A percentile compares a stretch with the other conserved stretches of the same genome.
Evolutionary conservation across 1,140 invertebrate species (phyloP).

Genomic region (Drosophila sturtevanti): DNA sequence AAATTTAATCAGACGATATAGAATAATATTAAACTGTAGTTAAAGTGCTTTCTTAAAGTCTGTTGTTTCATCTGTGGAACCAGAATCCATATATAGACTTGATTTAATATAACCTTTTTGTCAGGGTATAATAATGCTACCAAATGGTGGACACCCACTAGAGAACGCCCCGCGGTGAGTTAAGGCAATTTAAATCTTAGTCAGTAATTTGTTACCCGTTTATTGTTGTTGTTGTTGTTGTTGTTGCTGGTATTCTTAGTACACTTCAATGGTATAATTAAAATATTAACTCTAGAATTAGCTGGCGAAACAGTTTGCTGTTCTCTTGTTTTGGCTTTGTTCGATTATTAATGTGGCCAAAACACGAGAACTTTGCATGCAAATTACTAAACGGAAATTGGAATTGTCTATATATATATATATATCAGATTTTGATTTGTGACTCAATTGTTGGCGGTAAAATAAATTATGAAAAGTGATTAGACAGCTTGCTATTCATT

Average conservation of each 20-base stretch:
- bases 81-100: no score
- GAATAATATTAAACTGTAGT: no score
- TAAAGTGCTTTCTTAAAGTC: no score
- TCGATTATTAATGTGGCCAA: constrained; percentile 45
- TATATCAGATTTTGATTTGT: constrained; percentile 6
- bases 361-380: constrained; percentile 38
- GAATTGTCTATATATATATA: constrained; percentile 20
- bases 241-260: not conserved
- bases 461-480: not conserved
- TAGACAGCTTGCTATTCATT: not conserved
- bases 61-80: no score
- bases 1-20: no score
- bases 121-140: not conserved
- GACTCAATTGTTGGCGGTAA: constrained; percentile 2
- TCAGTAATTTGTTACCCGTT: constrained; percentile 20
- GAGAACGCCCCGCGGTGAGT: constrained; percentile 21
- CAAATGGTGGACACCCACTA: constrained; percentile 29
- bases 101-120: not conserved
- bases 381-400: constrained; percentile 46
- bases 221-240: constrained; percentile 1
- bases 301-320: constrained; percentile 26
- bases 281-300: constrained; percentile 63
- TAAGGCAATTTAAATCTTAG: constrained; percentile 50
- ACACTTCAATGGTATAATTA: constrained; percentile 59
- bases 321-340: constrained; percentile 9